Percentiles rank a stretch among this genome's conserved stretches.
Conservation (phyloP, 2,113 vertebrate genomes). For the Hypomesus transpacificus region DNA sequence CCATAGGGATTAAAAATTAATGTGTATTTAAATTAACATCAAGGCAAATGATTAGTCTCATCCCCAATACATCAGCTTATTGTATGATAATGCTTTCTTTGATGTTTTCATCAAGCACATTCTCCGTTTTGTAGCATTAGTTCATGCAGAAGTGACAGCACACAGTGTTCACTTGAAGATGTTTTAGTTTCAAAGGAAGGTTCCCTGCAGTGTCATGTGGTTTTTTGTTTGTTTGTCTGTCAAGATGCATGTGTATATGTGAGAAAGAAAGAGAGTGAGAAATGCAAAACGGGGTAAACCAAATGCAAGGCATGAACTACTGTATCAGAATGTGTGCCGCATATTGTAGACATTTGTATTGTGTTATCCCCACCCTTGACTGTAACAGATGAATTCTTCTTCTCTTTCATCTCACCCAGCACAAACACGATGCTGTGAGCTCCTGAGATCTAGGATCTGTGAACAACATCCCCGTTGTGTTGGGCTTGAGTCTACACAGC, state of each 20-base stretch:
- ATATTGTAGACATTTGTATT: background rate
- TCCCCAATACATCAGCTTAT: background rate
- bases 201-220: slow-evolving; percentile 9
- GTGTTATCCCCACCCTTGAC: background rate
- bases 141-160: background rate
- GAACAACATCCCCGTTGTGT: background rate
- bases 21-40: background rate
- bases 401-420: slow-evolving; percentile 10
- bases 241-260: slow-evolving; percentile 15
- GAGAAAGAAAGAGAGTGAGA: background rate
- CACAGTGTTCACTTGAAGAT: background rate
- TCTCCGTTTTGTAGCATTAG: background rate
- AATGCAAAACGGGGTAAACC: background rate
- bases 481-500: background rate
- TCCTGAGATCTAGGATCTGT: slow-evolving; percentile 28
- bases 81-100: slow-evolving; percentile 2
- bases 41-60: background rate
- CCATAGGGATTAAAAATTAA: too few species aligned
- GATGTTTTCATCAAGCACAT: background rate
- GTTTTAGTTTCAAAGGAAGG: background rate
- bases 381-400: background rate
- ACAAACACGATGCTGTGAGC: slow-evolving; percentile 37
- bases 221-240: slow-evolving; percentile 3
- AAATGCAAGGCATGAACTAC: too few species aligned
- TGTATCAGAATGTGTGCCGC: background rate